Evolutionary conservation across 1,140 invertebrate genomes (phyloP).

Genomic region (Drosophila biarmipes): DNA sequence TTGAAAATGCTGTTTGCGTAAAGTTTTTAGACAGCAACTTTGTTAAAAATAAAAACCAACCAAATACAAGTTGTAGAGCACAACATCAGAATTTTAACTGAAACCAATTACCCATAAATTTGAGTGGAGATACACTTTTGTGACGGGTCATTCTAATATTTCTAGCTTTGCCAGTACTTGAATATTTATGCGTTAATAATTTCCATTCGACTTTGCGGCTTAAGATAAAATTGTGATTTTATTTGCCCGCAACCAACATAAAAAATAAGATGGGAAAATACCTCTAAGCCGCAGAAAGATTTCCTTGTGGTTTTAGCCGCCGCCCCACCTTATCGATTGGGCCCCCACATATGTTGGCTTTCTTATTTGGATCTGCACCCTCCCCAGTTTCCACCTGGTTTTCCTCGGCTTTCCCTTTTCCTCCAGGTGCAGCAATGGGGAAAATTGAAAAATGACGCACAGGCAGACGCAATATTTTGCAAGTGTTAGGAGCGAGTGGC

Average conservation of each 20-base stretch:
- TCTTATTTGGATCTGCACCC: slow-evolving; percentile 43
- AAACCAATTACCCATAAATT: slow-evolving; percentile 7
- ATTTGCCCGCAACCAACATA: slow-evolving; percentile 18
- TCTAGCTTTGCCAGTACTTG: neutral
- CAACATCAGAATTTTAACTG: neutral
- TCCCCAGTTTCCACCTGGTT: neutral
- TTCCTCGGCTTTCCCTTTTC: neutral
- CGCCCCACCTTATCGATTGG: slow-evolving; percentile 18
- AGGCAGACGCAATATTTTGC: slow-evolving; percentile 42
- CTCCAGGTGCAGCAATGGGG: slow-evolving; percentile 33
- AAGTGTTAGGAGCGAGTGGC: slow-evolving; percentile 24
- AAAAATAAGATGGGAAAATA: slow-evolving; percentile 27
- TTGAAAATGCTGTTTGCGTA: slow-evolving; percentile 12
- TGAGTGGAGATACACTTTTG: slow-evolving; percentile 1
- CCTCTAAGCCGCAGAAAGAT: slow-evolving; percentile 28
- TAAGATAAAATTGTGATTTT: slow-evolving; percentile 44
- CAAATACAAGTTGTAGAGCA: neutral
- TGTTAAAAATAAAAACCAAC: neutral
- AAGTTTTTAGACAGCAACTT: slow-evolving; percentile 6
- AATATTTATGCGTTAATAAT: slow-evolving; percentile 33
- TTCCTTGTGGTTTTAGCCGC: slow-evolving; percentile 7
- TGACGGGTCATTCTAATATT: neutral
- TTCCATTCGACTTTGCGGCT: slow-evolving; percentile 29
- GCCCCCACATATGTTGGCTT: slow-evolving; percentile 43
- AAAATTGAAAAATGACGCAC: slow-evolving; percentile 61